Conservation (phyloP, 2,888 invertebrate species). For the Chymomyza caudatula region DNA sequence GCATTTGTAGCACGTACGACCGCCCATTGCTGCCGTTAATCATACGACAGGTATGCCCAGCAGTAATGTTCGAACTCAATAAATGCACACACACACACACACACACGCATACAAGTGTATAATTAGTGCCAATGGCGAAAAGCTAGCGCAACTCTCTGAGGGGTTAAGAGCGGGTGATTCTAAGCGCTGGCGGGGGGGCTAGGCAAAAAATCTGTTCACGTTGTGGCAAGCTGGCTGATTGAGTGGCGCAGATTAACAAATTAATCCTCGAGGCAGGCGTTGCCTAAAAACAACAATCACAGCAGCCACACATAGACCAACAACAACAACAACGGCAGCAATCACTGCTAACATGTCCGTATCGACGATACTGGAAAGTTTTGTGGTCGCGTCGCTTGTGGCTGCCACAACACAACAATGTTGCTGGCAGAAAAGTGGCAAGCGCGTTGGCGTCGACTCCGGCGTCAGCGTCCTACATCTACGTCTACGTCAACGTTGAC, state of each 20-base stretch:
- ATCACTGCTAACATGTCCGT: constrained; percentile 13
- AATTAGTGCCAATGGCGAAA: constrained; percentile 47
- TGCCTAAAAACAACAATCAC: constrained; percentile 13
- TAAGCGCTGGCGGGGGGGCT: background rate
- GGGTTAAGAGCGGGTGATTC: background rate
- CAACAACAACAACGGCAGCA: constrained; percentile 7
- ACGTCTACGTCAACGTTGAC: background rate
- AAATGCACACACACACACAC: constrained; percentile 31
- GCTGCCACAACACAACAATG: constrained; percentile 6
- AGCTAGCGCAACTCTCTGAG: background rate
- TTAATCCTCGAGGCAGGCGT: constrained; percentile 41
- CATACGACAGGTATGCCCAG: constrained; percentile 47
- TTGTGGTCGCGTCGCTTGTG: background rate
- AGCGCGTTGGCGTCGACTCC: background rate
- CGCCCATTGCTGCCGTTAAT: constrained; percentile 52
- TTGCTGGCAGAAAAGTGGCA: background rate
- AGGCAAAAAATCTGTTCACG: background rate
- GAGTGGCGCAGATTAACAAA: constrained; percentile 69
- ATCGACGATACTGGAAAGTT: background rate
- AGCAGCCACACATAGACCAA: constrained; percentile 1
- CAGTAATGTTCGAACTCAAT: constrained; percentile 43
- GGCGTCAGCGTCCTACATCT: background rate
- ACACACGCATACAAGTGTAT: constrained; percentile 52
- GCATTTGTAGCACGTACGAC: constrained; percentile 42
- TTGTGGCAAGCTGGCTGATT: constrained; percentile 43